Evolutionary conservation across 2,797 vertebrate genomes (phyloP).

Genomic region (Crax fasciolata): DNA sequence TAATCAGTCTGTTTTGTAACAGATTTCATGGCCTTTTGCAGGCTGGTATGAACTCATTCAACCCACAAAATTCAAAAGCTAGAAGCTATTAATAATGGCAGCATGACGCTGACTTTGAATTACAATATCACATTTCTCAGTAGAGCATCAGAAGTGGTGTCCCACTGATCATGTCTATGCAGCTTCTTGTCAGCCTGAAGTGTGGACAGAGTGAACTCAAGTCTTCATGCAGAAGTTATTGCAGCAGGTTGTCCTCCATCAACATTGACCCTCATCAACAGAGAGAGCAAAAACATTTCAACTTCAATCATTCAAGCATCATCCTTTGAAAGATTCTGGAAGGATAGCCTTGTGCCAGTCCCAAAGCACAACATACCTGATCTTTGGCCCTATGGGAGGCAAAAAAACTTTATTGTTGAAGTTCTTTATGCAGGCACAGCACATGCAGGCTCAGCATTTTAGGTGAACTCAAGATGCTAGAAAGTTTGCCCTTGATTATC

Average conservation of each 20-base stretch:
- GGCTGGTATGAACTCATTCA: not conserved
- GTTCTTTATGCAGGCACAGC: not conserved
- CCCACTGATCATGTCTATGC: accelerated
- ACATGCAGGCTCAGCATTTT: not conserved
- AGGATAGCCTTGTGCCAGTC: not conserved
- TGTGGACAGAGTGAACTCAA: not conserved
- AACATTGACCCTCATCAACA: not conserved
- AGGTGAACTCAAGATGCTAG: not conserved
- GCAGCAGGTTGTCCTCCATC: not conserved
- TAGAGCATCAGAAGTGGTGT: not conserved
- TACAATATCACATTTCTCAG: not conserved
- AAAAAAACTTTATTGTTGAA: not conserved
- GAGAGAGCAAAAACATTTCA: not conserved
- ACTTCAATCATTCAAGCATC: not conserved
- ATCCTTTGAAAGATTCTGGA: not conserved
- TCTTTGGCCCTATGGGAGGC: accelerated
- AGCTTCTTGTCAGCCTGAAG: not conserved
- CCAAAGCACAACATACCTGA: not conserved
- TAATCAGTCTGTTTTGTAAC: not conserved
- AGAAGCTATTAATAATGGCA: not conserved
- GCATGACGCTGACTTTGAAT: not conserved
- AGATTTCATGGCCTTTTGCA: constrained; percentile 6
- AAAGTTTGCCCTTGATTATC: constrained; percentile 47
- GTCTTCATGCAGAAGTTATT: not conserved
- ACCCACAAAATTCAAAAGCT: not conserved